A percentile compares a stretch with the other conserved stretches of the same genome.
phyloP scores from a whole-genome alignment of 2,888 invertebrate species.

The Mythimna albipuncta region DNA sequence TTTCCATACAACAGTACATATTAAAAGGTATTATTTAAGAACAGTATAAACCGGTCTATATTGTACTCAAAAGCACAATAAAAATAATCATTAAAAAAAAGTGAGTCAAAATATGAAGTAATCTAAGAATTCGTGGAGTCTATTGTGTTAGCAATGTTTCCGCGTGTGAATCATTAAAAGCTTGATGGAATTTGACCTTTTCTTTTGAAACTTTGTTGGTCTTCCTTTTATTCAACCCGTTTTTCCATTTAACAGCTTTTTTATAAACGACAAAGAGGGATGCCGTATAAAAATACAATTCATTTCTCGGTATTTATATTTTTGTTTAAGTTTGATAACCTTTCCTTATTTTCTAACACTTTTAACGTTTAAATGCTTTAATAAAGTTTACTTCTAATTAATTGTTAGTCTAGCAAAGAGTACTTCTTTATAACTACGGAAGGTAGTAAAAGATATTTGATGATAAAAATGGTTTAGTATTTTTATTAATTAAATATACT shows the following conservation, averaged over 20 bases:
- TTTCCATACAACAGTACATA: too few species aligned
- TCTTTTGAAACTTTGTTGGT: background rate
- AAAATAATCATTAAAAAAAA: too few species aligned
- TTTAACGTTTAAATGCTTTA: conserved; percentile 18
- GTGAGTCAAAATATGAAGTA: too few species aligned
- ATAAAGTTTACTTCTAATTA: conserved; percentile 37
- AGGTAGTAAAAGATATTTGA: background rate
- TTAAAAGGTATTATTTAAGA: too few species aligned
- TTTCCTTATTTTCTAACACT: conserved; percentile 1
- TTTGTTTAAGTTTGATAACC: background rate
- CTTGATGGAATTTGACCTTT: background rate
- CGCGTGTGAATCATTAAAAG: conserved; percentile 21
- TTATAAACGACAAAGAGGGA: conserved; percentile 1
- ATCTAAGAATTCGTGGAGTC: too few species aligned
- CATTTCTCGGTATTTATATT: background rate
- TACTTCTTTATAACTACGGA: conserved; percentile 18
- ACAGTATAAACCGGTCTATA: too few species aligned
- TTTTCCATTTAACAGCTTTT: background rate
- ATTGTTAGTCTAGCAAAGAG: conserved; percentile 2
- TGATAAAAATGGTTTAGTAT: background rate
- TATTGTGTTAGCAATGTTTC: background rate
- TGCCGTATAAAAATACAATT: background rate
- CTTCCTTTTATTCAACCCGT: conserved; percentile 8
- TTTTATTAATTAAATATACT: conserved; percentile 2
- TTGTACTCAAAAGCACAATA: too few species aligned